Base-by-base conservation (phyloP, 1,140 invertebrate genomes). In the Bombus cullumanus region DNA sequence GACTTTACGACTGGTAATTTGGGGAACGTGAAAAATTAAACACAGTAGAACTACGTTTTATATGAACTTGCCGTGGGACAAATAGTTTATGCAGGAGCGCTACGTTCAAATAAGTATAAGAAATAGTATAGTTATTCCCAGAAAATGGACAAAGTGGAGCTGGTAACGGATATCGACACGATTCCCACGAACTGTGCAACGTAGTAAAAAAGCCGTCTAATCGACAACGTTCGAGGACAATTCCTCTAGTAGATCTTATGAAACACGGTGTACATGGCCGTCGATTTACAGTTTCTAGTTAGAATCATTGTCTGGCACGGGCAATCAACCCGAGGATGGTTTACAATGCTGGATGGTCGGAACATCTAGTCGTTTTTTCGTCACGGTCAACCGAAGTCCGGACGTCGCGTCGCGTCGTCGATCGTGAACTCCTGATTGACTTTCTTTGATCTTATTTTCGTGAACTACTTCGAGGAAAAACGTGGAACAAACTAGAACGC, bases 121-220 rank as follows among this genome's bases (percentile, higher is more conserved):
- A 53, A 0, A 53, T 53, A 53, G 47, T 53, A 53, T 53, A 53
- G 47, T 53, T 53, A 53, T 15, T 28, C 25, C 0, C 41, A 18
- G 18, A 76, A 66, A 53, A 12, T 76, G 31, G 31, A 47, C 37
- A 68, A 85, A 81, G 39, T 81, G 34, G 71, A 41, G 31, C 47
- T 74, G n/a, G 59, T 81, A 73, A 81, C 69, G 83, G 83, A 81
- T 81, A 81, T 43, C 79, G 71, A n/a, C 84, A 47, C 43, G 78
- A 81, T 85, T 85, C 84, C 84, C 84, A 85, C 84, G 79, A 74
- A 41, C 18, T 39, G 41, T 43, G 78, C 57, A 59, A 9, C 18
- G 18, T 9, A 28, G 22, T 5, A 81, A 74, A 75, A 85, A 31
- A 18, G 62, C 3, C 31, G 43, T 72, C 59, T 59, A 8, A 0